Base-by-base conservation (phyloP, 2,888 invertebrate species). In the Sussaba pulchella region DNA sequence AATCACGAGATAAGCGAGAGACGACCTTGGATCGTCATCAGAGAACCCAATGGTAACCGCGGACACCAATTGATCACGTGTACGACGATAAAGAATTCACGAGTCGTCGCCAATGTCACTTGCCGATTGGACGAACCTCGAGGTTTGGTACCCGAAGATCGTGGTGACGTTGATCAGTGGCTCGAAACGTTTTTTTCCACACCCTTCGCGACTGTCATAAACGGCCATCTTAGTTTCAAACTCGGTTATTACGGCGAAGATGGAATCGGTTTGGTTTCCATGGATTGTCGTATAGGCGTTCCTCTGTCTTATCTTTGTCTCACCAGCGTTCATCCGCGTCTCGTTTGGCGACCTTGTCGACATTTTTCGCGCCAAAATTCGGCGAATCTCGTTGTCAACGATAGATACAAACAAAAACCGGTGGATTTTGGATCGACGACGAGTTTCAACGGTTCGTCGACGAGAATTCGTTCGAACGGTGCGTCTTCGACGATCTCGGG, bases 301-400 rank as follows among this genome's bases (percentile, higher is more conserved):
- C 95, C 96, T 0, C 88, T 97, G 84, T 96, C 97, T 4, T 97
- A 97, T 91, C 94, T 97, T 74, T 97, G 97, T 87, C 95, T 96
- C 90, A 95, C 95, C 9, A 94, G 94, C 43, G 94, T 95, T 2
- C 95, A 96, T 89, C 94, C 96, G 0, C 92, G 95, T 70, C 91
- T 95, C 1, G 92, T 96, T 8, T 95, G 94, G 93, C 93, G 93
- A 85, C 94, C 95, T 0, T 95, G 95, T 87, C 93, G 93, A 63
- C 95, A 95, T 86, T 94, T 95, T 86, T 93, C 93, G 81, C 89
- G 93, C 26, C 93, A 94, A 85, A 93, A 93, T 84, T 94, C 94
- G 5, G 94, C 93, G 17, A 93, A 94, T 0, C 81, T 93, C 59
- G 87, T 93, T 1, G 73, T 83, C 0, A 71, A 69, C 14, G 86